Evolutionary conservation across 2,113 vertebrate species (phyloP).

Genomic region (Nesogale talazaci): DNA sequence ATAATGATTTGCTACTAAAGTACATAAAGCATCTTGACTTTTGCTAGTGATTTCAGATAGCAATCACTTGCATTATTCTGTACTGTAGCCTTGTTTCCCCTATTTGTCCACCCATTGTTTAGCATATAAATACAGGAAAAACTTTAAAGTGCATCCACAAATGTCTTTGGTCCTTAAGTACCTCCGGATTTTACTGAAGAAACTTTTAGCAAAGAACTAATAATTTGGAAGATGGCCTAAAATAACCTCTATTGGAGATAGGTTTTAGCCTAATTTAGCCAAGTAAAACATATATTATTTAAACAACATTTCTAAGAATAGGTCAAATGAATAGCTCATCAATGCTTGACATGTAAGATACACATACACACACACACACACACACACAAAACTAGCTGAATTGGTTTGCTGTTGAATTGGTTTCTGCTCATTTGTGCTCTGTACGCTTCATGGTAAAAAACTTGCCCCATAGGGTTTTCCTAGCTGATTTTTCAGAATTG

Average conservation of each 20-base stretch:
- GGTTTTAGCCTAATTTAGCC: no score
- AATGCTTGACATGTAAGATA: background rate
- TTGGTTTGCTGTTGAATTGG: background rate
- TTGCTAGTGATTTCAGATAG: slow-evolving; percentile 18
- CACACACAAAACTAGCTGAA: no score
- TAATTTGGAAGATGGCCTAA: background rate
- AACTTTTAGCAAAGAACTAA: slow-evolving; percentile 26
- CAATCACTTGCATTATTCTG: background rate
- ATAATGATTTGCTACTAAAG: background rate
- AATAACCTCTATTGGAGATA: no score
- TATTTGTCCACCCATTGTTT: background rate
- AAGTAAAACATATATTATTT: background rate
- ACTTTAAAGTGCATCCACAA: background rate
- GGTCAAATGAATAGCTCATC: background rate
- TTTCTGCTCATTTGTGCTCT: background rate
- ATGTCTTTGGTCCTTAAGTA: background rate
- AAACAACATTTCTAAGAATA: background rate
- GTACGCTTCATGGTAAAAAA: background rate
- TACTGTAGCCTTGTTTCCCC: background rate
- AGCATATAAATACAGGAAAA: background rate
- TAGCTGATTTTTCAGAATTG: background rate
- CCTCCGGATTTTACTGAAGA: slow-evolving; percentile 23
- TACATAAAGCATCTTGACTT: background rate
- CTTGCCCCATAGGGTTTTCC: background rate
- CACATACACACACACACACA: no score